Evolutionary conservation across 2,113 vertebrate species (phyloP).

Genomic region (Monopterus albus): DNA sequence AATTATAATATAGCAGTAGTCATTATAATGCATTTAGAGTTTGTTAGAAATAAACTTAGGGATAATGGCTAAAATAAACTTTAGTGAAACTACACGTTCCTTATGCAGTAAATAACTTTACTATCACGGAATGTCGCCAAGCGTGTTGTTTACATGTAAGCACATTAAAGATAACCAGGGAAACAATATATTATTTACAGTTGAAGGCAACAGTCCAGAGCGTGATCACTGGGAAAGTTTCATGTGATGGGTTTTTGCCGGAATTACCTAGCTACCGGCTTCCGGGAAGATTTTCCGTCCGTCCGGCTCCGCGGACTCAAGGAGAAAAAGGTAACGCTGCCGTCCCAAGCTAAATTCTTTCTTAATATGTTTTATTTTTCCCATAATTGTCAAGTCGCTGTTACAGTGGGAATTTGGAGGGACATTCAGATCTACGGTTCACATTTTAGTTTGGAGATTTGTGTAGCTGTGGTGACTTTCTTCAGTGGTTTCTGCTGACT

Average conservation of each 20-base stretch:
- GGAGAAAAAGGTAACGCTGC: conserved; percentile 86
- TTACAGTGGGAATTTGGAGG: background rate
- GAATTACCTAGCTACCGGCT: conserved; percentile 83
- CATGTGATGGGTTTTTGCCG: conserved; percentile 82
- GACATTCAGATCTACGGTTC: background rate
- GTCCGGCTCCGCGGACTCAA: conserved; percentile 93
- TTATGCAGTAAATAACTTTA: background rate
- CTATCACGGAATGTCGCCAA: no score
- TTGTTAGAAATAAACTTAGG: no score
- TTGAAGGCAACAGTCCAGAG: background rate
- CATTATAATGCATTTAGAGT: no score
- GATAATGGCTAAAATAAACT: no score
- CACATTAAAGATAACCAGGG: no score
- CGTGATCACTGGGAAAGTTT: conserved; percentile 29
- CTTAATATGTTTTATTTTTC: conserved; percentile 12
- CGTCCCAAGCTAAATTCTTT: conserved; percentile 14
- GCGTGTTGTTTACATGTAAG: no score
- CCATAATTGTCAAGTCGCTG: background rate
- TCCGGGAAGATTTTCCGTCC: conserved; percentile 88
- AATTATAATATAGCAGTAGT: no score
- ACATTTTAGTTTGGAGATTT: background rate
- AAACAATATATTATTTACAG: no score
- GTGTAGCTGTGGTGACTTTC: conserved; percentile 30
- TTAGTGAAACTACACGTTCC: no score
- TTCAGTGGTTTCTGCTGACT: conserved; percentile 35